A percentile compares a stretch with the other conserved stretches of the same genome.
These are phyloP conservation scores for Microctonus brassicae DNA, from an alignment of 2,888 invertebrate genomes.

Conservation along the genomic window DNA sequence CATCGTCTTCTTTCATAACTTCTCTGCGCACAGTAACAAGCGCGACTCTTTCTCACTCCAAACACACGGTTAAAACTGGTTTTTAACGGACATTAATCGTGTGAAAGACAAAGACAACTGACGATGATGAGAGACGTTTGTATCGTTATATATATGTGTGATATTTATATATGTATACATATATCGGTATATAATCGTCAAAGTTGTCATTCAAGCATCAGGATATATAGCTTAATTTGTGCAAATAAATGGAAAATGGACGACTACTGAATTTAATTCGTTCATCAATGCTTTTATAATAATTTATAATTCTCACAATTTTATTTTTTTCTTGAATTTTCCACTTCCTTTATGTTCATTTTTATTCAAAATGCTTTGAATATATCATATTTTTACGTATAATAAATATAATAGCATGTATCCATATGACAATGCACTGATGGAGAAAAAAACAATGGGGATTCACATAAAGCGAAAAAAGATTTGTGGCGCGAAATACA, in stretches of 20 bases:
- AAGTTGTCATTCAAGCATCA: neutral
- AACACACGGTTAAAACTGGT: constrained; percentile 46
- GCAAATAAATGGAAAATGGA: too few species aligned
- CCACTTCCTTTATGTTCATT: too few species aligned
- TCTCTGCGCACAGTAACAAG: neutral
- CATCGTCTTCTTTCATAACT: neutral
- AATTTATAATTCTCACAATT: neutral
- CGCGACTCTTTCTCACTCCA: constrained; percentile 41
- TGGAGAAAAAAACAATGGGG: neutral
- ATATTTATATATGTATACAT: neutral
- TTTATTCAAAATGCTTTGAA: too few species aligned
- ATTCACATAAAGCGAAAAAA: neutral
- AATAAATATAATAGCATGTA: too few species aligned
- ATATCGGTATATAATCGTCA: neutral
- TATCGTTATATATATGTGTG: neutral
- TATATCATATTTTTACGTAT: too few species aligned
- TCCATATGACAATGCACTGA: too few species aligned
- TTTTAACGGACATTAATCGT: constrained; percentile 27
- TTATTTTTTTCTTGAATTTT: neutral
- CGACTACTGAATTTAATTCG: constrained; percentile 13
- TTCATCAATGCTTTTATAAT: neutral
- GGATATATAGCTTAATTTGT: too few species aligned
- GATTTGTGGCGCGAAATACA: constrained; percentile 3
- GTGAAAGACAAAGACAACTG: constrained; percentile 8
- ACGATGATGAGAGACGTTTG: constrained; percentile 32